Base-by-base conservation (phyloP, 2,113 vertebrate species). In the Haemorhous mexicanus region DNA sequence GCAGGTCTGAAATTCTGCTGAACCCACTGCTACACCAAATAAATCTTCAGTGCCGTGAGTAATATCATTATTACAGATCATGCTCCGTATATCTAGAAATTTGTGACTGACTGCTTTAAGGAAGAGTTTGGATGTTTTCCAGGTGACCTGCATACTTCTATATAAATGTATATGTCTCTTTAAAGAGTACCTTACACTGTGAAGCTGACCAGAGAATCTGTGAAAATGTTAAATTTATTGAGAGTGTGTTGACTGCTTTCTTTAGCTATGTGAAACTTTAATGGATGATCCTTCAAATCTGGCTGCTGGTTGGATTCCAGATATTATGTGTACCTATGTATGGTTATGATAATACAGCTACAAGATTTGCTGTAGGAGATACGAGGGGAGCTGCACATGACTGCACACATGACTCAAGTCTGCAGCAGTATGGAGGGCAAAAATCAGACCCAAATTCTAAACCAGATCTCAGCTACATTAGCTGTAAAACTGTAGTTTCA, bases 171-270 rank as follows among this genome's bases (percentile, higher is more conserved):
- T 59, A 61, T 82, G 88, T 96, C 90, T 93, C 85, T 90, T 96
- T 93, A 83, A 96, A 95, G 93, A 86, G 75, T 62, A 84, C 20
- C 89, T 96, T 67, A 79, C 67, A 64, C 77, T 0, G 1, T 96
- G 91, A 97, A 89, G 64, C 55, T 93, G 92, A 95, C 84, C 95
- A 95, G 94, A 87, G 90, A 80, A 94, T 94, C 83, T 96, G 93
- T 90, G 93, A 96, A 97, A 93, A 95, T 30, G 39, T 82, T 83
- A 93, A 90, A 97, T 97, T 95, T 96, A 96, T 97, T 96, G 92
- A 92, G 93, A 92, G 94, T 53, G 50, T 3, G 23, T 87, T 95
- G 92, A 93, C 81, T 95, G 62, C 92, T 97, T 84, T 95, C 95
- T 97, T 90, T 89, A 92, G 88, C 87, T 96, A 49, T 70, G 83